Base-by-base conservation (phyloP, 2,113 vertebrate species). In the Rattus rattus region DNA sequence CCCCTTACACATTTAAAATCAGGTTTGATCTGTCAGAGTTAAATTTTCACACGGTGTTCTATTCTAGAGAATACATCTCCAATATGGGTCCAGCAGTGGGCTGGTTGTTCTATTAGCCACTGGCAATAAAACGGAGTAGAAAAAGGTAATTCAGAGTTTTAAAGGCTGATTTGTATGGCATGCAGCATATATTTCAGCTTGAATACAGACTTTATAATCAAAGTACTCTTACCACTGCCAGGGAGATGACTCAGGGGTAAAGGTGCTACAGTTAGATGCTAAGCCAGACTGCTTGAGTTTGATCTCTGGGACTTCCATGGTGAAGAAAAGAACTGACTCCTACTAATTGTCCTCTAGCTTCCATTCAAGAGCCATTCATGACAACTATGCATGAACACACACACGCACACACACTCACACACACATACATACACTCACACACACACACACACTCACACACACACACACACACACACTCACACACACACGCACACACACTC, bases 1-100 rank as follows among this genome's bases (percentile, higher is more conserved):
- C 81, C 24, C 86, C 5, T 33, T 89, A 75, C 49, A 90, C 69
- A 80, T 88, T 95, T 87, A 95, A 96, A 96, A 96, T 84, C 93
- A 96, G 94, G 96, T 96, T 87, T 84, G 81, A 96, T 90, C 94
- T 94, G 93, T 93, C 96, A 90, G 97, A 97, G 96, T 97, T 95
- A 96, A 96, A 95, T 94, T 83, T 96, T 70, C 63, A 87, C 86
- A 90, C 54, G 56, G 83, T 95, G 93, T 97, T 95, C 89, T 95
- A 94, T 97, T 95, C 91, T 73, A 95, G 95, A 79, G 95, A 17
- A 7, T 76, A 84, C 59, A 67, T 65, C 92, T 97, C 85, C 92
- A 94, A 91, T 76, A 92, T 0, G 92, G 88, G 92, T 52, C 81
- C 93, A 94, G 63, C 56, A 92, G 79, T 19, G 33, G 84, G 61